Conservation (phyloP, 2,113 vertebrate species). For the Hippotragus niger region DNA sequence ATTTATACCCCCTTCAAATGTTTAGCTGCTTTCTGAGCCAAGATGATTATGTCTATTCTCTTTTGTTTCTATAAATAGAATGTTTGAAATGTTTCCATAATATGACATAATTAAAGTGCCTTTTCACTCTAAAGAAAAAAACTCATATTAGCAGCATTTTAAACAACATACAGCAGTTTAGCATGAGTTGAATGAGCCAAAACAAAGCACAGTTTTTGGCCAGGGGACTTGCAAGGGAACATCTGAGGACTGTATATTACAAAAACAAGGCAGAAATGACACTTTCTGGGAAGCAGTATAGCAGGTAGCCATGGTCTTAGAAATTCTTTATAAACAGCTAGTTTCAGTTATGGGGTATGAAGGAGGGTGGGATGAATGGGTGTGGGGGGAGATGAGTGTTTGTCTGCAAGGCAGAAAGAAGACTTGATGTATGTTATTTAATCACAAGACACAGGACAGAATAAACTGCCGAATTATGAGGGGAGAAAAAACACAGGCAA, state of each 20-base stretch:
- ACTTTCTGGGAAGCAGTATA: constrained; percentile 21
- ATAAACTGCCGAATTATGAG: neutral
- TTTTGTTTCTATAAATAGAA: constrained; percentile 1
- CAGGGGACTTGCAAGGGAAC: neutral
- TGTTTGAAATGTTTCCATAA: constrained; percentile 21
- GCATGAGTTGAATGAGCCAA: neutral
- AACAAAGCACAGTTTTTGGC: neutral
- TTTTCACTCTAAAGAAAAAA: neutral
- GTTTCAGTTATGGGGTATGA: neutral
- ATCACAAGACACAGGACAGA: neutral
- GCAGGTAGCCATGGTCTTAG: neutral
- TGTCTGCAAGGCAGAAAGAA: neutral
- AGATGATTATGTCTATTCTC: neutral
- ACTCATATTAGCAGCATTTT: neutral
- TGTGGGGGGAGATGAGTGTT: neutral
- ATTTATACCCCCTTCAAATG: neutral
- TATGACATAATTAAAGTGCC: neutral
- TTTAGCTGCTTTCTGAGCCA: neutral
- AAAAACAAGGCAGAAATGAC: constrained; percentile 30
- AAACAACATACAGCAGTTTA: constrained; percentile 10
- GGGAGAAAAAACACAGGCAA: neutral
- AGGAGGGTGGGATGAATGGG: neutral
- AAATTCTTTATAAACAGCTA: neutral
- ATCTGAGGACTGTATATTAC: neutral
- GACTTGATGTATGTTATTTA: neutral